A percentile compares a stretch with the other conserved stretches of the same genome.
Evolutionary conservation across 2,797 vertebrate species (phyloP).

Genomic region (Rhadinocentrus ornatus): DNA sequence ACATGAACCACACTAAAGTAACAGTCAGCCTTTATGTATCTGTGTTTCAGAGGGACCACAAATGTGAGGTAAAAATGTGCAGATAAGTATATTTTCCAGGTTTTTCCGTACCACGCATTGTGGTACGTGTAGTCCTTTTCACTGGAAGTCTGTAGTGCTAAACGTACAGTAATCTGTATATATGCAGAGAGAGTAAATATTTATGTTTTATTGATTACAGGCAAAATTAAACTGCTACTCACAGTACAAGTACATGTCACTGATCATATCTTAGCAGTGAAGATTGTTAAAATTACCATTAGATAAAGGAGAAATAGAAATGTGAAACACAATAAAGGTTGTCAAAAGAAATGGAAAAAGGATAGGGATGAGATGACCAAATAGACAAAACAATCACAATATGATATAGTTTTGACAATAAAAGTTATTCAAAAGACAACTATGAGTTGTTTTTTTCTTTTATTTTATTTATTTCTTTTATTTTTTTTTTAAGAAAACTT

Average conservation of each 20-base stretch:
- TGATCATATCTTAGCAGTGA: conserved; percentile 10
- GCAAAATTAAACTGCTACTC: conserved; percentile 45
- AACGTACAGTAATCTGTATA: conserved; percentile 30
- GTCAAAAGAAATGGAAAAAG: conserved; percentile 41
- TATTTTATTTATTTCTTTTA: too few relatives aligned
- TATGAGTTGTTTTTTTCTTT: not conserved
- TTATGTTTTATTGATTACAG: conserved; percentile 23
- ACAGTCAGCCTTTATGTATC: conserved; percentile 18
- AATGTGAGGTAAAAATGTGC: conserved; percentile 16
- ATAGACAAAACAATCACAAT: conserved; percentile 23
- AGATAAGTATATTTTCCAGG: conserved; percentile 14
- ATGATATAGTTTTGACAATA: conserved; percentile 8
- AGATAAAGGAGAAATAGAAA: conserved; percentile 41
- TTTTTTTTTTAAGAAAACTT: not conserved
- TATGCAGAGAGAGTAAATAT: conserved; percentile 25
- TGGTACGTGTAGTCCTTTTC: conserved; percentile 6
- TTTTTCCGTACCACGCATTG: conserved; percentile 3
- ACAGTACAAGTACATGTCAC: conserved; percentile 16
- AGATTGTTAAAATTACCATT: not conserved
- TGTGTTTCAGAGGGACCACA: conserved; percentile 17
- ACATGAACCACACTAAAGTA: conserved; percentile 28
- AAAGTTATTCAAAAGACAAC: conserved; percentile 39
- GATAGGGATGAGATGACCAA: conserved; percentile 26
- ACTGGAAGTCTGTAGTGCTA: conserved; percentile 11
- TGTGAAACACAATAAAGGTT: conserved; percentile 18